These are phyloP conservation scores for Catharus fuscescens DNA, from an alignment of 2,113 vertebrate species.

Conservation along the genomic window DNA sequence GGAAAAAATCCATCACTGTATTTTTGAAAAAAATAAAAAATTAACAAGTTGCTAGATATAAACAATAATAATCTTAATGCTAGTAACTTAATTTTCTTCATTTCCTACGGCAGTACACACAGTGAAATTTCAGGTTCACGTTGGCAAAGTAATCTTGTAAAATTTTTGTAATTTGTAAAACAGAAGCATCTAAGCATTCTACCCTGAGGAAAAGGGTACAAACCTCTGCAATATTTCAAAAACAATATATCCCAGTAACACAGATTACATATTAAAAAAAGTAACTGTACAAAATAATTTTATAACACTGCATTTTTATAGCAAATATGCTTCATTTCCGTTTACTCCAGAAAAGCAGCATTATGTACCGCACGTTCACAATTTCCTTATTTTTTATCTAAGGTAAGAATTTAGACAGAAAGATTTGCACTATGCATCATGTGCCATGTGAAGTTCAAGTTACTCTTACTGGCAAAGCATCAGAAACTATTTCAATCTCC, in stretches of 20 bases:
- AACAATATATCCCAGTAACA: neutral
- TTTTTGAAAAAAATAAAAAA: neutral
- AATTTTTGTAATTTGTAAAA: neutral
- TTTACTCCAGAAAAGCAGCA: neutral
- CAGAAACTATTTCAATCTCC: constrained; percentile 86
- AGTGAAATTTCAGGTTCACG: neutral
- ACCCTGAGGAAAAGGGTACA: neutral
- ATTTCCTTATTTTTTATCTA: constrained; percentile 31
- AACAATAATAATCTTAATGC: neutral
- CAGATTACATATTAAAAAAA: neutral
- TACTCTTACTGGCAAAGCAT: constrained; percentile 77
- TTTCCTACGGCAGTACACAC: neutral
- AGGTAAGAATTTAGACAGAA: constrained; percentile 43
- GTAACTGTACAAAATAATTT: neutral
- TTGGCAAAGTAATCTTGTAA: neutral
- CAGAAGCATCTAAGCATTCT: neutral
- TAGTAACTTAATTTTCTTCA: neutral
- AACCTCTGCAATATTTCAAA: neutral
- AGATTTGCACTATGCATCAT: constrained; percentile 73
- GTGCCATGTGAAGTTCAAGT: constrained; percentile 75
- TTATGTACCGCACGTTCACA: neutral
- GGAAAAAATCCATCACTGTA: neutral
- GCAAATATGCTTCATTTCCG: neutral
- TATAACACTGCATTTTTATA: neutral
- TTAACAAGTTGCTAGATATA: neutral